Base-by-base conservation (phyloP, 2,797 vertebrate genomes). In the Echeneis naucrates region DNA sequence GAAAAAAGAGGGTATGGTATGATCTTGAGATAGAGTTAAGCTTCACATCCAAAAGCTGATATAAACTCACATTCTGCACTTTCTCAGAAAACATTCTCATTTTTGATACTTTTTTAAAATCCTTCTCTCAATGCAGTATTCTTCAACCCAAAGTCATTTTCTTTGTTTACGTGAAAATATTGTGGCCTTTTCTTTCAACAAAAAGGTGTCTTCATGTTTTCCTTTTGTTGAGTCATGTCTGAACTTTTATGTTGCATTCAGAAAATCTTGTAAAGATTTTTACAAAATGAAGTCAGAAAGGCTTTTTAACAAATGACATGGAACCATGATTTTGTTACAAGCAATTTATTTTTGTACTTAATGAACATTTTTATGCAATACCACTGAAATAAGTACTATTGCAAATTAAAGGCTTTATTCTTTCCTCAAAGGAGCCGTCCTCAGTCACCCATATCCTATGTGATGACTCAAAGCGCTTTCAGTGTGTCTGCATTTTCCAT, bases 341-440 rank as follows among this genome's bases (percentile, higher is more conserved):
- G 88, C 83, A 68, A 86, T 92, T 94, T 94, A 94, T 94, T 94
- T 94, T 94, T 94, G 70, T 94, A 94, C 89, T 86, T 89, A 65
- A 71, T 65, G 58, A 91, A 85, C 27, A 40, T 89, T 92, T 92
- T 91, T 92, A 93, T 90, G 89, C 91, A 91, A 89, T 90, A 87
- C 69, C 69, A 72, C 82, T 78, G 67, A 85, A 85, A 80, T 51
- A 86, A 64, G 86, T 79, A 86, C 73, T 78, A 85, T 78, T 88
- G 80, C 87, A 88, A 89, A 87, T 86, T 61, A 68, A 80, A 90
- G 85, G 84, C 76, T 90, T 90, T 91, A 77, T 90, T 86, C 82
- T 87, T 77, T 85, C 78, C 86, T 80, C 44, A 74, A 71, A 84
- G 81, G 83, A 90, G 78, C 80, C 78, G 66, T 90, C 70, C 83